Evolutionary conservation across 2,888 invertebrate genomes (phyloP).

Genomic region (Cloeon dipterum): DNA sequence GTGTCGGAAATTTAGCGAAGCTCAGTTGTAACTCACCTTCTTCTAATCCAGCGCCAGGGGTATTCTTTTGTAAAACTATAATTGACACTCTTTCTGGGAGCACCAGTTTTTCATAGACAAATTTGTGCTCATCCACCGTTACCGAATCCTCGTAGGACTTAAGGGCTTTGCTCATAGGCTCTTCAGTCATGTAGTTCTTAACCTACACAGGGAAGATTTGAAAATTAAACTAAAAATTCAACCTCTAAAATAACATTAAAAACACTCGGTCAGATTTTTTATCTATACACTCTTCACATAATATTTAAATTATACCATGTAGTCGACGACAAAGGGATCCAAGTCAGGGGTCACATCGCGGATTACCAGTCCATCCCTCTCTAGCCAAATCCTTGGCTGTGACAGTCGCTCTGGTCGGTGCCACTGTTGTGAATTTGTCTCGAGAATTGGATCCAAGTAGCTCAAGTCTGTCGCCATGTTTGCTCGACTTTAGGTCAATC

Average conservation of each 20-base stretch:
- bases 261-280: no score
- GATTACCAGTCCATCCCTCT: neutral
- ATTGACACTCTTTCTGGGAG: neutral
- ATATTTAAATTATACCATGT: neutral
- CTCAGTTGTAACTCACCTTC: no score
- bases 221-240: no score
- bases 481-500: no score
- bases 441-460: no score
- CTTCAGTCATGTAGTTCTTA: neutral
- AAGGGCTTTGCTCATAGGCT: neutral
- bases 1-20: no score
- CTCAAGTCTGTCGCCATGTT: no score
- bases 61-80: neutral
- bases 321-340: neutral
- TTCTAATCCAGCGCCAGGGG: neutral
- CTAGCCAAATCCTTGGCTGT: neutral
- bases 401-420: neutral
- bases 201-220: no score
- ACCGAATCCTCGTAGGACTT: neutral
- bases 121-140: neutral
- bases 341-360: neutral
- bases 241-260: no score
- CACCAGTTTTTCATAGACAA: neutral
- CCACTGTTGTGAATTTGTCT: no score
- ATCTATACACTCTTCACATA: neutral